A percentile compares a stretch with the other conserved stretches of the same genome.
phyloP scores from a whole-genome alignment of 2,113 vertebrate genomes.

The Ophthalmotilapia sp. region DNA sequence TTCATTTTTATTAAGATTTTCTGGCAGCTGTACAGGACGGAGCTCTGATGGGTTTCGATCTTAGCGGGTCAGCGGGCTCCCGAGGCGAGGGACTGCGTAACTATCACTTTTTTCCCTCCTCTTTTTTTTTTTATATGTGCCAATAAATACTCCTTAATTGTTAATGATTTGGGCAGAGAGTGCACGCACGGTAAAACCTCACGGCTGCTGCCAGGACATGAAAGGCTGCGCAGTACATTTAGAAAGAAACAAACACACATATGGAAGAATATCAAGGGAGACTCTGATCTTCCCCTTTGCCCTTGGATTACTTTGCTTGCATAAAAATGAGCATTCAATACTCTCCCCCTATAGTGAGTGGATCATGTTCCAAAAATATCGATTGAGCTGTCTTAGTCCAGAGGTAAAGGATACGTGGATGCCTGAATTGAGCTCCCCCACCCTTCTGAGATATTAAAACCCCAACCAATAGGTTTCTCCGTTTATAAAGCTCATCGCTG shows the following conservation, averaged over 20 bases:
- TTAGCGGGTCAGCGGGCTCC: not conserved
- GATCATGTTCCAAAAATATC: not conserved
- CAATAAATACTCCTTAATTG: conserved; percentile 20
- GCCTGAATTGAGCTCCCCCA: not conserved
- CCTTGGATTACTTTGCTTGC: not conserved
- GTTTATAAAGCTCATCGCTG: not conserved
- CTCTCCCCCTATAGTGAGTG: not conserved
- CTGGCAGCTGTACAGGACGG: not conserved
- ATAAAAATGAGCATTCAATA: not conserved
- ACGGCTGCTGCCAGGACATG: not conserved
- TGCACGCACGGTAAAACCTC: not conserved
- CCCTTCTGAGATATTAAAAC: not conserved
- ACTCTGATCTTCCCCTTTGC: not conserved
- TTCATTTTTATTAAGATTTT: conserved; percentile 3
- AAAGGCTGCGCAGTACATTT: not conserved
- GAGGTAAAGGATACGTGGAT: not conserved
- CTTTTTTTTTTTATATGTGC: conserved; percentile 1
- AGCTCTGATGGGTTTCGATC: conserved; percentile 24
- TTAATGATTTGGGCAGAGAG: conserved; percentile 1
- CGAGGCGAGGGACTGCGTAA: not conserved
- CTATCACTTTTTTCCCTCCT: not conserved
- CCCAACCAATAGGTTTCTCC: not conserved
- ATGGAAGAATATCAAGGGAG: not conserved
- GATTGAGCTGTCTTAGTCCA: not conserved
- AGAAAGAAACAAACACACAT: not conserved